Percentiles rank a stretch among this genome's conserved stretches.
Conservation (phyloP, 1,140 invertebrate species). For the Antheraea pernyi region DNA sequence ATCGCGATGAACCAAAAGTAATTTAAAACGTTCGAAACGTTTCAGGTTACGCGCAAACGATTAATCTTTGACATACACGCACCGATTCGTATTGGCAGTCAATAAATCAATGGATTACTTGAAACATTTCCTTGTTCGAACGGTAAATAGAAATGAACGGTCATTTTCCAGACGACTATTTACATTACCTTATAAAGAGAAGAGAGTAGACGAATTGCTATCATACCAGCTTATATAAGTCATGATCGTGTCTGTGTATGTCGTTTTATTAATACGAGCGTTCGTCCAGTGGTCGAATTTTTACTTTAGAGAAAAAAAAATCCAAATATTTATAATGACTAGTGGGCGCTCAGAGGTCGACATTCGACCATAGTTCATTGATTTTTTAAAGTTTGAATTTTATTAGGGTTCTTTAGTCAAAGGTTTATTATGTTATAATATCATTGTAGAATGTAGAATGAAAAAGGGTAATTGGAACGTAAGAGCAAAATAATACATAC, state of each 20-base stretch:
- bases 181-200: slow-evolving; percentile 3
- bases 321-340: no score
- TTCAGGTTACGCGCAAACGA: background rate
- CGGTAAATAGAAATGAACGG: background rate
- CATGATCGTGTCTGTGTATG: background rate
- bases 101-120: background rate
- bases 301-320: no score
- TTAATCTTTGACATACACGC: background rate
- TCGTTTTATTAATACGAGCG: background rate
- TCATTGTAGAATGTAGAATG: no score
- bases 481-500: no score
- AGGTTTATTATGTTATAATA: no score
- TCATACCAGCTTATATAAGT: background rate
- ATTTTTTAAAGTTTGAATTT: no score
- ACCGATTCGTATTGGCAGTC: background rate
- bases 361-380: no score
- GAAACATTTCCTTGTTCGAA: background rate
- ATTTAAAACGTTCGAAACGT: background rate
- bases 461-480: no score
- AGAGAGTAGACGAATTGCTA: background rate
- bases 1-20: background rate
- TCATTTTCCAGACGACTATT: background rate
- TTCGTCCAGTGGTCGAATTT: no score
- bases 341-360: no score
- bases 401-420: no score